Percentiles rank a stretch among this genome's conserved stretches.
Conservation (phyloP, 2,113 vertebrate species). For the Chionodraco myersi region DNA sequence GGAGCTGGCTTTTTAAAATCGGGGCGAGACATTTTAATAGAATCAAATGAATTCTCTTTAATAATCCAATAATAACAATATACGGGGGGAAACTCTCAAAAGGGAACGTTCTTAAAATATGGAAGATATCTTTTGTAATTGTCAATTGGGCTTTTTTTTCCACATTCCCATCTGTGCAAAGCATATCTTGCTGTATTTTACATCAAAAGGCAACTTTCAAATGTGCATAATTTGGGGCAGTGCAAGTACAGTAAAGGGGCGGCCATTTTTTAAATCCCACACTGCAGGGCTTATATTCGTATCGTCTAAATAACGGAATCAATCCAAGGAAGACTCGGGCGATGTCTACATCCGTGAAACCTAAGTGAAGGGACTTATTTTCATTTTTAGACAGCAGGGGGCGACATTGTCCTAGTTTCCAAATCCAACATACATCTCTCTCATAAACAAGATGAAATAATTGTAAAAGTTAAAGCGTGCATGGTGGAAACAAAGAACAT, state of each 20-base stretch:
- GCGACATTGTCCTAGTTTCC: constrained; percentile 22
- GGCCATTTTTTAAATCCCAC: constrained; percentile 49
- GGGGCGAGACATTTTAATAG: constrained; percentile 18
- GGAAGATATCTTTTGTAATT: constrained; percentile 24
- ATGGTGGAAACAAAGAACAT: constrained; percentile 3
- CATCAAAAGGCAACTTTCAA: constrained; percentile 69
- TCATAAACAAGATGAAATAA: constrained; percentile 22
- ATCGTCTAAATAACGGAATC: constrained; percentile 22
- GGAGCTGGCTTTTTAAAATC: constrained; percentile 41
- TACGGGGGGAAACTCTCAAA: constrained; percentile 10
- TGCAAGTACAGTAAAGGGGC: constrained; percentile 64
- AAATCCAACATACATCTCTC: constrained; percentile 23
- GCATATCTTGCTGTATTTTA: constrained; percentile 81
- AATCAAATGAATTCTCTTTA: constrained; percentile 35
- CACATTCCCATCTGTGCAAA: constrained; percentile 77
- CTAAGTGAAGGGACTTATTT: neutral
- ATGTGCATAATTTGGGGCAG: constrained; percentile 70
- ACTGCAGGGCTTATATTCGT: constrained; percentile 38
- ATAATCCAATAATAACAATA: constrained; percentile 31
- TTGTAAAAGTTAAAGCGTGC: constrained; percentile 11
- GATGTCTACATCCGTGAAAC: constrained; percentile 11
- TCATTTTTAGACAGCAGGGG: constrained; percentile 37
- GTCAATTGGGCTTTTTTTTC: constrained; percentile 37
- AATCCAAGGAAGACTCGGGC: constrained; percentile 21
- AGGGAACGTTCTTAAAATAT: constrained; percentile 41